Conservation (phyloP, 2,888 invertebrate genomes). For the Leucophenga montana region DNA sequence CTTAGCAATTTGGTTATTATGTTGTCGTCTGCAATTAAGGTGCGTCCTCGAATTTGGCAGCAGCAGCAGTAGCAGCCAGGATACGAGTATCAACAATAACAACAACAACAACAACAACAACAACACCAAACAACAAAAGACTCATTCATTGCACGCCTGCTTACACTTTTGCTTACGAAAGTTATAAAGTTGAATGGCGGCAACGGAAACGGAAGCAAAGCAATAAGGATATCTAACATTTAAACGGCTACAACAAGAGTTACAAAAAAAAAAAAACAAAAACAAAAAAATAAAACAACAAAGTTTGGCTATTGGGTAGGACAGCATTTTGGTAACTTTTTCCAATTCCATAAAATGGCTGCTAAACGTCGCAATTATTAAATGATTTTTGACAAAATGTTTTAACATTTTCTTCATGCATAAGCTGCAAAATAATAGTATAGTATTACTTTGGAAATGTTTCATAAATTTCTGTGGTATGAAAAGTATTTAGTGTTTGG, state of each 20-base stretch:
- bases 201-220: neutral
- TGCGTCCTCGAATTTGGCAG: conserved; percentile 8
- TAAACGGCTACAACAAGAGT: conserved; percentile 16
- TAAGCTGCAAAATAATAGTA: too few relatives aligned
- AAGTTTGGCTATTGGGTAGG: too few relatives aligned
- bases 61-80: neutral
- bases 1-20: conserved; percentile 27
- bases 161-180: neutral
- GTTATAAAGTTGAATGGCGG: too few relatives aligned
- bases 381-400: too few relatives aligned
- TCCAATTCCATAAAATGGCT: conserved; percentile 32
- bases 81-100: neutral
- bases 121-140: neutral
- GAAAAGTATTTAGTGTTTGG: too few relatives aligned
- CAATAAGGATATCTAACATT: conserved; percentile 1
- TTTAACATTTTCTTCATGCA: too few relatives aligned
- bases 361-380: too few relatives aligned
- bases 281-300: neutral
- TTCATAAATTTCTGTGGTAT: too few relatives aligned
- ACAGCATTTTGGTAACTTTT: conserved; percentile 32
- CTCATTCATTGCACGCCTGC: neutral
- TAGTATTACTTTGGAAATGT: too few relatives aligned
- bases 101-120: neutral
- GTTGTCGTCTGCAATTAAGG: conserved; percentile 32
- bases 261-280: neutral